Base-by-base conservation (phyloP, 2,797 vertebrate species). In the Myotis vivesi region DNA sequence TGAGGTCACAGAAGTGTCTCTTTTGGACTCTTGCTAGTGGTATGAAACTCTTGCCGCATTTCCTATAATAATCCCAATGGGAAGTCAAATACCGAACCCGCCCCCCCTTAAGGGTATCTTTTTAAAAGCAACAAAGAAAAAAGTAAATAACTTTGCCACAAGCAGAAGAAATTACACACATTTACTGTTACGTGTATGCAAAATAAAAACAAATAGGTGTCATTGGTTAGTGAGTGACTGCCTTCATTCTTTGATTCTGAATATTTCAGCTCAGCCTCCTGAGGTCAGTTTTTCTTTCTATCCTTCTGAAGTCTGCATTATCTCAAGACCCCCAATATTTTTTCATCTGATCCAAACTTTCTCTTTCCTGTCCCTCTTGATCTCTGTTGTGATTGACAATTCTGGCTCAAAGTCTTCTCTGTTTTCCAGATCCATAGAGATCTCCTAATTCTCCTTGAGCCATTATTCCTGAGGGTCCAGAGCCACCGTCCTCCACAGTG, bases 291-390 rank as follows among this genome's bases (percentile, higher is more conserved):
- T 91, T 88, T 36, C 57, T 80, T 76, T 30, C 76, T 79, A 11
- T 33, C 19, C 28, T 84, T 83, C 57, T 73, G 20, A 95, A 69
- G 72, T 68, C 33, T 30, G 17, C 8, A 33, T 69, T 86, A 23
- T 73, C 64, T 95, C 64, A 95, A 86, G n/a, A 62, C 33, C 13
- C 89, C 73, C 82, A 92, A 71, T 79, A 64, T 55, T 76, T 95
- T 64, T 33, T 41, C 22, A 87, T 44, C 49, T 85, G 28, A 95
- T 68, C 30, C 36, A 23, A 88, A 66, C 36, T 55, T 86, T 57
- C 41, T 59, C 64, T 79, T 77, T 62, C 8, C 77, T 68, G 0
- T 55, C 53, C 8, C 16, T 90, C 57, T 69, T 82, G 23, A 66
- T 93, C 25, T 79, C 72, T 89, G 15, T 33, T 87, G 22, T 44